Conservation (phyloP, 2,797 vertebrate genomes). For the Sciurus carolinensis region DNA sequence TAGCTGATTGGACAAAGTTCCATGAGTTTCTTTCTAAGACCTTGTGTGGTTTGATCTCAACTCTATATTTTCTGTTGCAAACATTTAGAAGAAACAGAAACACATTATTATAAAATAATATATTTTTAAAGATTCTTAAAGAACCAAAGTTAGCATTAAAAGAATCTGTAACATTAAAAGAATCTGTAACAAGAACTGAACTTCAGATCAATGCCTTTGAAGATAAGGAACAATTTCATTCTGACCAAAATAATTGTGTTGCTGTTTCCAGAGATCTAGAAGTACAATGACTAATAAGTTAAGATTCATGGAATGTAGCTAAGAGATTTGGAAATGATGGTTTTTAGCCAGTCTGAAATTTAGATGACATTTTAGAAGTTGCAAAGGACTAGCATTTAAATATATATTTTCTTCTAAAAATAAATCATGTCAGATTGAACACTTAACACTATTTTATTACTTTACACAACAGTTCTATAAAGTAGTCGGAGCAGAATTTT, state of each 20-base stretch:
- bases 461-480: background rate
- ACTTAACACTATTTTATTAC: constrained; percentile 37
- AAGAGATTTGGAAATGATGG: background rate
- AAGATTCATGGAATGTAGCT: background rate
- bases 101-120: background rate
- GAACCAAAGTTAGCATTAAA: constrained; percentile 12
- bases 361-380: background rate
- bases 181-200: background rate
- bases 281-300: background rate
- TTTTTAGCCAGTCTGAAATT: constrained; percentile 37
- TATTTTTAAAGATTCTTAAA: constrained; percentile 31
- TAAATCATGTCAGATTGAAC: background rate
- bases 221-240: background rate
- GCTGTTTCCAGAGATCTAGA: background rate
- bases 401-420: background rate
- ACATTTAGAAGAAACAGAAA: constrained; percentile 6
- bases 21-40: background rate
- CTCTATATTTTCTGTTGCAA: background rate
- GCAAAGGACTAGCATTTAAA: constrained; percentile 37
- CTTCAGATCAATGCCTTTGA: constrained; percentile 1
- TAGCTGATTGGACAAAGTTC: background rate
- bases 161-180: background rate
- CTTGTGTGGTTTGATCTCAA: background rate
- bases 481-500: background rate
- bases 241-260: background rate